Evolutionary conservation across 2,888 invertebrate species (phyloP).

Genomic region (Sisyra nigra): DNA sequence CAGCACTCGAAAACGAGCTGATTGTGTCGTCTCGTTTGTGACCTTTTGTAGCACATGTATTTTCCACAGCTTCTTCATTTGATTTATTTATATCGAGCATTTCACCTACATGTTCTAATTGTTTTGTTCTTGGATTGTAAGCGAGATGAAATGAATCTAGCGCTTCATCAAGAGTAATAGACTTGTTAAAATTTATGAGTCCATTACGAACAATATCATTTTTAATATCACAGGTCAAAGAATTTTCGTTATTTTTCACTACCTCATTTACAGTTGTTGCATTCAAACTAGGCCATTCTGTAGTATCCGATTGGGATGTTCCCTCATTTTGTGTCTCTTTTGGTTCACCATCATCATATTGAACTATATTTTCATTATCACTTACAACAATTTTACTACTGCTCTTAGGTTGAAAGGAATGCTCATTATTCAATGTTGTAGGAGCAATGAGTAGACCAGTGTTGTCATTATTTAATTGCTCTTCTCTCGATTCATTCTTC

Average conservation of each 20-base stretch:
- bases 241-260: too few species aligned
- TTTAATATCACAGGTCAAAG: slow-evolving; percentile 12
- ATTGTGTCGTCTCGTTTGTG: slow-evolving; percentile 39
- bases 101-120: slow-evolving; percentile 27
- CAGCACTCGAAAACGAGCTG: slow-evolving; percentile 49
- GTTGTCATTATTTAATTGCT: too few species aligned
- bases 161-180: slow-evolving; percentile 48
- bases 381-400: neutral
- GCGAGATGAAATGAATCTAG: slow-evolving; percentile 57
- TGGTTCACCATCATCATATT: neutral
- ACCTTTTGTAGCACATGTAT: slow-evolving; percentile 13
- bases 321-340: neutral
- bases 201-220: slow-evolving; percentile 15
- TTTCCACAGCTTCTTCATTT: slow-evolving; percentile 9
- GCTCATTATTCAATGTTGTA: too few species aligned
- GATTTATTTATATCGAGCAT: slow-evolving; percentile 6
- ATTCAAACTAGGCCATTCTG: too few species aligned
- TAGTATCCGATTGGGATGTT: neutral
- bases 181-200: slow-evolving; percentile 21
- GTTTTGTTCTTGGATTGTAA: slow-evolving; percentile 58
- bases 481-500: too few species aligned
- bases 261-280: too few species aligned
- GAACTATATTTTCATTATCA: slow-evolving; percentile 1
- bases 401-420: neutral
- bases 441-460: too few species aligned